Evolutionary conservation across 2,888 invertebrate genomes (phyloP).

Genomic region (Rosalia funebris): DNA sequence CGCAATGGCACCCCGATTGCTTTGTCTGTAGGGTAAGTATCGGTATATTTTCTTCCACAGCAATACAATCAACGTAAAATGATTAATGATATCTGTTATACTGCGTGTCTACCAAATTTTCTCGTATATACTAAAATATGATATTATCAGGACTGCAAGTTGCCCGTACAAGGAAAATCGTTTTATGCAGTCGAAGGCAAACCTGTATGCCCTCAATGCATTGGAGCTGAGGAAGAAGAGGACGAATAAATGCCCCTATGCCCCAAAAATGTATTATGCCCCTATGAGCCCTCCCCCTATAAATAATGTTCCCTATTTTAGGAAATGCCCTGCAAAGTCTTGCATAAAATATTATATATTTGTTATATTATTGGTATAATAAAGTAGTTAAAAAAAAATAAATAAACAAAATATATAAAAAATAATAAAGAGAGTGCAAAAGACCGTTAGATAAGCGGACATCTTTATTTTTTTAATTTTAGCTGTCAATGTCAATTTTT

Average conservation of each 20-base stretch:
- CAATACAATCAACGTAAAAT: too few relatives aligned
- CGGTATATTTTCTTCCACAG: not conserved
- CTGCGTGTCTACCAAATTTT: too few relatives aligned
- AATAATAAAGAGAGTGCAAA: conserved; percentile 56
- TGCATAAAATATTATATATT: conserved; percentile 63
- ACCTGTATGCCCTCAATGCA: conserved; percentile 94
- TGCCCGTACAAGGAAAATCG: conserved; percentile 91
- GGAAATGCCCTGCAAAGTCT: conserved; percentile 50
- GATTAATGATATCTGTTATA: too few relatives aligned
- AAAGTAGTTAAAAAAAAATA: conserved; percentile 59
- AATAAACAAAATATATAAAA: conserved; percentile 61
- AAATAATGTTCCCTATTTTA: conserved; percentile 28
- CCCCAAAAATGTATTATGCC: conserved; percentile 42
- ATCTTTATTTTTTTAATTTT: too few relatives aligned
- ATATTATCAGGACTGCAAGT: conserved; percentile 86
- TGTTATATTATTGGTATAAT: conserved; percentile 67
- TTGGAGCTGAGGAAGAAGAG: conserved; percentile 89
- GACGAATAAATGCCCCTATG: conserved; percentile 65
- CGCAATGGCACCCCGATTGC: conserved; percentile 98
- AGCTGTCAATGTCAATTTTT: too few relatives aligned
- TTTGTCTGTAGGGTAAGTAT: conserved; percentile 96
- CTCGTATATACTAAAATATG: not conserved
- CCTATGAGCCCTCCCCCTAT: conserved; percentile 60
- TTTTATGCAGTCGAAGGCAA: conserved; percentile 98
- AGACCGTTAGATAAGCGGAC: conserved; percentile 52